Percentiles rank a stretch among this genome's conserved stretches.
Conservation (phyloP, 2,888 invertebrate genomes). For the Plagodis dolabraria region DNA sequence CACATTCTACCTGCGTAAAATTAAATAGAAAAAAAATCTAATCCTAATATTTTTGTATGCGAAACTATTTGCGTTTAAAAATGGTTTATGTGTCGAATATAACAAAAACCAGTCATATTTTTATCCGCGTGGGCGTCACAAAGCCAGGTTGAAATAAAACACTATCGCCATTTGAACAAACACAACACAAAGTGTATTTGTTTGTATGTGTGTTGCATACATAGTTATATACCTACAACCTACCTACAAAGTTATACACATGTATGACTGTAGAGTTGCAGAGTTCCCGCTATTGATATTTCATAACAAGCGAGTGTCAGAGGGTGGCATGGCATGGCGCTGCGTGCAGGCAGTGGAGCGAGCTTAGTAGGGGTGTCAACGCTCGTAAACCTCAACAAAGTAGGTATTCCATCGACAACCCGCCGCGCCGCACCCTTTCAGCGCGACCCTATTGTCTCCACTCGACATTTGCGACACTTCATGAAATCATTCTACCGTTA, state of each 20-base stretch:
- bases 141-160: conserved; percentile 11
- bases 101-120: background rate
- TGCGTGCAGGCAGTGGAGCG: conserved; percentile 53
- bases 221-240: background rate
- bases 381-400: conserved; percentile 77
- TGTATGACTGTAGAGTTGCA: conserved; percentile 36
- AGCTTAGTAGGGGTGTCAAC: conserved; percentile 61
- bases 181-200: too few species aligned
- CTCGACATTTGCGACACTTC: conserved; percentile 73
- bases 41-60: too few species aligned
- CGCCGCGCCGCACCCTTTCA: conserved; percentile 55
- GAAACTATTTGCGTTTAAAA: too few species aligned
- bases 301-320: conserved; percentile 68
- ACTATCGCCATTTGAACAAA: conserved; percentile 5
- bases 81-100: too few species aligned
- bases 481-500: conserved; percentile 72
- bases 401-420: conserved; percentile 71
- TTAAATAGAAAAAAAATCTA: too few species aligned
- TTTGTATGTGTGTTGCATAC: too few species aligned
- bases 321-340: conserved; percentile 47
- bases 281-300: conserved; percentile 64
- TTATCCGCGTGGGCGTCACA: background rate
- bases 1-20: too few species aligned
- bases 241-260: conserved; percentile 11
- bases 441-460: conserved; percentile 72